Conservation (phyloP, 1,140 invertebrate genomes). For the Hesperophylax magnus region DNA sequence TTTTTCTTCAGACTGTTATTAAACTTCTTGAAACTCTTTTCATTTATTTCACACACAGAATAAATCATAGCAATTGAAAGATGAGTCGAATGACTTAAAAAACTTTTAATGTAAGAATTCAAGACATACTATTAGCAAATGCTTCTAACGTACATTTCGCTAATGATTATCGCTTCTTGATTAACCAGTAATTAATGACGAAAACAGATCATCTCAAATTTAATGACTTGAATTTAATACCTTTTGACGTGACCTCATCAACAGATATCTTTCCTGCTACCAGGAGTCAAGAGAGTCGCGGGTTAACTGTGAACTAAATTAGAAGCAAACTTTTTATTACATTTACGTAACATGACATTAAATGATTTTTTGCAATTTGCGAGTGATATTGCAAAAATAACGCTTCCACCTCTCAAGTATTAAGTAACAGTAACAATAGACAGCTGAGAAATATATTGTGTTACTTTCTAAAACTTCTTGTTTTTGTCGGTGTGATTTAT, state of each 20-base stretch:
- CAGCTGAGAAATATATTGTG: neutral
- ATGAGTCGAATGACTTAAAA: too few species aligned
- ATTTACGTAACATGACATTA: conserved; percentile 22
- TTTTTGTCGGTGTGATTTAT: conserved; percentile 27
- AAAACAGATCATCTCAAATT: neutral
- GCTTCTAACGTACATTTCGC: too few species aligned
- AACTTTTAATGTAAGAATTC: too few species aligned
- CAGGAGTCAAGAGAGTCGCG: neutral
- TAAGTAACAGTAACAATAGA: conserved; percentile 1
- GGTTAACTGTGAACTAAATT: conserved; percentile 9
- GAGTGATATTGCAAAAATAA: conserved; percentile 24
- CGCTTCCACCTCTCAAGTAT: neutral
- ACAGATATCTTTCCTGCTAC: neutral
- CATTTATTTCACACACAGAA: too few species aligned
- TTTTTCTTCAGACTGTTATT: too few species aligned
- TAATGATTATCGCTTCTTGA: conserved; percentile 1
- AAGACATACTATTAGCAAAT: too few species aligned
- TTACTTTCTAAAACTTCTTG: conserved; percentile 27
- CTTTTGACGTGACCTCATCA: neutral
- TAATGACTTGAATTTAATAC: neutral
- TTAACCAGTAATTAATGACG: conserved; percentile 9
- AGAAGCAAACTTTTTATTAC: neutral
- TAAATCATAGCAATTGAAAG: too few species aligned
- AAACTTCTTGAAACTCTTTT: too few species aligned
- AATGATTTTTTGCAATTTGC: conserved; percentile 23